phyloP scores from a whole-genome alignment of 2,888 invertebrate genomes.

The Allacma fusca region DNA sequence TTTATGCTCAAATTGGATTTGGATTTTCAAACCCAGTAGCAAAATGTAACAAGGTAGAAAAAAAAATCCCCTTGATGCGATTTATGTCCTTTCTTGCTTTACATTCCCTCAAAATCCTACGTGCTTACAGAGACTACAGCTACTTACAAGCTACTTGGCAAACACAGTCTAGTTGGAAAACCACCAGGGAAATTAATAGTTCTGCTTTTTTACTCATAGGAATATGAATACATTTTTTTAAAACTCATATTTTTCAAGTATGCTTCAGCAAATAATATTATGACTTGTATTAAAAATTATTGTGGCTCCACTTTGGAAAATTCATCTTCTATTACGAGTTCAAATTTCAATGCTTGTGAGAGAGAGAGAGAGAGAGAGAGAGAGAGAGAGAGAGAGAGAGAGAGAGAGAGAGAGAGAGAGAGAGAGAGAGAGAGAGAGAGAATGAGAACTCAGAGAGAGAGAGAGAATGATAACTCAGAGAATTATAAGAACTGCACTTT shows the following conservation, averaged over 20 bases:
- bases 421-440: too few relatives aligned
- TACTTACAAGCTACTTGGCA: neutral
- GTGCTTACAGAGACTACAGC: neutral
- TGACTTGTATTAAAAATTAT: slow-evolving; percentile 9
- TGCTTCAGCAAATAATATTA: neutral
- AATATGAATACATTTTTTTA: neutral
- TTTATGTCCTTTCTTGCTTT: neutral
- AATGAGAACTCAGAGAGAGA: too few relatives aligned
- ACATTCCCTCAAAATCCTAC: neutral
- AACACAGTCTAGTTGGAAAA: too few relatives aligned
- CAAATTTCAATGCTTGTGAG: too few relatives aligned
- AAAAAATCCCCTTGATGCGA: neutral
- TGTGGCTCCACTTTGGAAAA: neutral
- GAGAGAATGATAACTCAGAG: too few relatives aligned
- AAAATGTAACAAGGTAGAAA: neutral
- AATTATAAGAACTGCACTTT: too few relatives aligned
- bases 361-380: too few relatives aligned
- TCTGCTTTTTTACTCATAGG: slow-evolving; percentile 17
- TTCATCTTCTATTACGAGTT: neutral
- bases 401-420: too few relatives aligned
- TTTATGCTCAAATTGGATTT: slow-evolving; percentile 26
- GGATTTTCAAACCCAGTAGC: slow-evolving; percentile 21
- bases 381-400: too few relatives aligned
- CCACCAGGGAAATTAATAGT: slow-evolving; percentile 24
- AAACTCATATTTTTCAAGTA: slow-evolving; percentile 16